These are phyloP conservation scores for Heliconius hewitsoni DNA, from an alignment of 1,140 invertebrate genomes.

Conservation along the genomic window DNA sequence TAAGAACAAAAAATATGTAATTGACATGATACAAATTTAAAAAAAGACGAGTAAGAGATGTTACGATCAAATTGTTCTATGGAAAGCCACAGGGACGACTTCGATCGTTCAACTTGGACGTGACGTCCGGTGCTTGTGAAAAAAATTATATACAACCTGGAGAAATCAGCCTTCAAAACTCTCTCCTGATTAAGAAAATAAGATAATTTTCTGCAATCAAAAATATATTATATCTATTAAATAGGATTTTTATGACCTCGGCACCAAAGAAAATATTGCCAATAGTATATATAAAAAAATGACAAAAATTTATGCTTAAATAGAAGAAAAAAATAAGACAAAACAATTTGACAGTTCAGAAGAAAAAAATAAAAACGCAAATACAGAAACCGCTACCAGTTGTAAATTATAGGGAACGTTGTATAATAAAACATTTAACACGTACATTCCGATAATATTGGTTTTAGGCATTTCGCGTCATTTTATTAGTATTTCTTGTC, in stretches of 20 bases:
- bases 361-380: neutral
- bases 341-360: neutral
- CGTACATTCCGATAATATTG: constrained; percentile 2
- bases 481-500: constrained; percentile 2
- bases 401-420: neutral
- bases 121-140: constrained; percentile 64
- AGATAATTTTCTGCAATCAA: neutral
- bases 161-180: constrained; percentile 50
- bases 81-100: constrained; percentile 53
- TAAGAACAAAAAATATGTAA: constrained; percentile 47
- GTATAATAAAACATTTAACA: constrained; percentile 7
- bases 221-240: neutral
- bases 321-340: neutral
- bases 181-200: constrained; percentile 25
- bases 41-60: constrained; percentile 39
- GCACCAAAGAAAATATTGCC: no score
- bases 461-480: constrained; percentile 2
- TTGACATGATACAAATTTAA: constrained; percentile 45
- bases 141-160: constrained; percentile 37
- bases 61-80: constrained; percentile 43
- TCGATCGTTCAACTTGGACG: constrained; percentile 69
- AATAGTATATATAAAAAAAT: no score
- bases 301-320: neutral
- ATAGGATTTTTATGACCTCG: no score
- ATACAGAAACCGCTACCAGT: neutral